These are phyloP conservation scores for Stenoptilia bipunctidactyla DNA, from an alignment of 2,888 invertebrate species.

Conservation along the genomic window DNA sequence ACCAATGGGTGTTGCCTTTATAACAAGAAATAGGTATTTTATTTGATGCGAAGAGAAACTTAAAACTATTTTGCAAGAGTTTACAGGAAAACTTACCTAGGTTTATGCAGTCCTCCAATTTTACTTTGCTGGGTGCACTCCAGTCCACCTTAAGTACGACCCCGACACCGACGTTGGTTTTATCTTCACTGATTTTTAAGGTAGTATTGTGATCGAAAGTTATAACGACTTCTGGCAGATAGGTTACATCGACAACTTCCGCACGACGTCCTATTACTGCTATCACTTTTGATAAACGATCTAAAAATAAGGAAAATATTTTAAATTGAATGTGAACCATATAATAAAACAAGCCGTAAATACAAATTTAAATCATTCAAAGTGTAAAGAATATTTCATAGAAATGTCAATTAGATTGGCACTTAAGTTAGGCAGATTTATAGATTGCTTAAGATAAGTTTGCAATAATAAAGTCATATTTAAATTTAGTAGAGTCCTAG, in stretches of 20 bases:
- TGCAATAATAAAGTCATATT: too few species aligned
- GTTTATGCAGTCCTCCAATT: constrained; percentile 46
- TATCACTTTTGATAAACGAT: constrained; percentile 34
- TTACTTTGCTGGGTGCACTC: constrained; percentile 35
- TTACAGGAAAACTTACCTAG: constrained; percentile 29
- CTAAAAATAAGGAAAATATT: constrained; percentile 17
- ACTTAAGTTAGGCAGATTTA: too few species aligned
- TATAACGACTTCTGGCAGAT: too few species aligned
- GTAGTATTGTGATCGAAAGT: too few species aligned
- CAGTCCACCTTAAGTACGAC: constrained; percentile 14
- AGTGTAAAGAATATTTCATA: too few species aligned
- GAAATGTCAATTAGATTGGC: too few species aligned
- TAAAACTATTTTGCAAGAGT: neutral
- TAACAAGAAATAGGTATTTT: constrained; percentile 14
- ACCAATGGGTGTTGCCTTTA: constrained; percentile 69
- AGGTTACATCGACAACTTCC: constrained; percentile 16
- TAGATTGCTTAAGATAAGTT: too few species aligned
- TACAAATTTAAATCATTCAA: too few species aligned
- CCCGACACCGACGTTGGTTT: too few species aligned
- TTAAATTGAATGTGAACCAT: neutral
- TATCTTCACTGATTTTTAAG: too few species aligned
- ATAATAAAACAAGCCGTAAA: too few species aligned
- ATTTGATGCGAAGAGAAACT: neutral
- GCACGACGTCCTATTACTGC: constrained; percentile 44
- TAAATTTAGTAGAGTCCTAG: too few species aligned